Conservation (phyloP, 1,140 invertebrate genomes). For the Ceratina australensis region DNA sequence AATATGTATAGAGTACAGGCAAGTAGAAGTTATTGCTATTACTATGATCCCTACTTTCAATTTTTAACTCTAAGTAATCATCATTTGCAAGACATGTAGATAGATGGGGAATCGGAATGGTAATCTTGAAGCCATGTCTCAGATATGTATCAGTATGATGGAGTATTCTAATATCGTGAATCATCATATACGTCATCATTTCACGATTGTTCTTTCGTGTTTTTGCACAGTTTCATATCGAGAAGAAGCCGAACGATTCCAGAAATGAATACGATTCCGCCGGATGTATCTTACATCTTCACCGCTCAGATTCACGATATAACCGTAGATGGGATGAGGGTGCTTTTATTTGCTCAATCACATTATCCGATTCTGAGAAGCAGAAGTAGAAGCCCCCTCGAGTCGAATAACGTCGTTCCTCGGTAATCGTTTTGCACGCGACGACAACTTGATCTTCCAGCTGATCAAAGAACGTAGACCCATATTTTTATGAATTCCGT, state of each 20-base stretch:
- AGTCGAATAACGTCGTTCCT: conserved; percentile 21
- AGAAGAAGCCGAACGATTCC: neutral
- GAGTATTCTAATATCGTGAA: neutral
- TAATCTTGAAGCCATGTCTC: no score
- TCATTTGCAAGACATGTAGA: no score
- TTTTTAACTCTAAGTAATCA: no score
- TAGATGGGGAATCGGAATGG: no score
- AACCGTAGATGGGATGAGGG: conserved; percentile 15
- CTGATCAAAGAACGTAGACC: neutral
- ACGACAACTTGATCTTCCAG: conserved; percentile 33
- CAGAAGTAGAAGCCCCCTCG: neutral
- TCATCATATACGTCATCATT: neutral
- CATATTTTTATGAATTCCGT: neutral
- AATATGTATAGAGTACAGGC: no score
- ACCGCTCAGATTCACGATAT: conserved; percentile 41
- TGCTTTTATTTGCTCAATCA: conserved; percentile 56
- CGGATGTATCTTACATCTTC: conserved; percentile 27
- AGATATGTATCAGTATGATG: no score
- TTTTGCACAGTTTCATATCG: neutral
- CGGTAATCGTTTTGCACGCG: conserved; percentile 48
- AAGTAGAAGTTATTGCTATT: no score
- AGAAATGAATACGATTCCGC: neutral
- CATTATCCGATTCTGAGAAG: conserved; percentile 32
- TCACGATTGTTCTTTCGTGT: conserved; percentile 12
- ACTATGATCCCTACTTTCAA: no score